phyloP scores from a whole-genome alignment of 2,888 invertebrate genomes.

The Rotaria socialis region DNA sequence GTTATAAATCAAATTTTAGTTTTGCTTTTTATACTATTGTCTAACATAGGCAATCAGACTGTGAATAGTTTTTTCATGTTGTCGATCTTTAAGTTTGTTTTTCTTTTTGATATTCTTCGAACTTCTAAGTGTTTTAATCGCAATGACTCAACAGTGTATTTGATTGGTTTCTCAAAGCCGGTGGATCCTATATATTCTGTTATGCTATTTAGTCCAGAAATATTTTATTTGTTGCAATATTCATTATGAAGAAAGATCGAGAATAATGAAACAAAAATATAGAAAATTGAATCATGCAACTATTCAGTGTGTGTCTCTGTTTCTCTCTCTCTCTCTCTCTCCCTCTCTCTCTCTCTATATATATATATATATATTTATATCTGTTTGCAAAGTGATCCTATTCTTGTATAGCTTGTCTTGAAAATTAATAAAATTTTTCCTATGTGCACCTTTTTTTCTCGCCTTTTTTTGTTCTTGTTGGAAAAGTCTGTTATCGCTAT shows the following conservation, averaged over 20 bases:
- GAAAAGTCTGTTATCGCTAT: not conserved
- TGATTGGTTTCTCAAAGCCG: not conserved
- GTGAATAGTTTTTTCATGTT: not conserved
- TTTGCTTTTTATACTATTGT: not conserved
- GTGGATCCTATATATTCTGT: slow-evolving; percentile 13
- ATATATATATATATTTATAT: too few species aligned
- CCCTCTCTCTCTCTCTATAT: too few species aligned
- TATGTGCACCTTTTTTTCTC: not conserved
- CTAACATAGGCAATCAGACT: not conserved
- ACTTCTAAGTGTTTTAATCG: not conserved
- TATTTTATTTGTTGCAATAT: not conserved
- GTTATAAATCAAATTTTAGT: not conserved
- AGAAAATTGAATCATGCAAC: not conserved
- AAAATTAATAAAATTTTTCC: not conserved
- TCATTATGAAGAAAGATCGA: not conserved
- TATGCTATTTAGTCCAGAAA: not conserved
- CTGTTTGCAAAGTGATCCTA: not conserved
- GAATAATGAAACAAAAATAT: not conserved
- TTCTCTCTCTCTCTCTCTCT: too few species aligned
- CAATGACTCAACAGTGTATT: not conserved
- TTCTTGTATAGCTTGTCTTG: not conserved
- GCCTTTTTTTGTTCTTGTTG: not conserved
- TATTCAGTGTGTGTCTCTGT: not conserved
- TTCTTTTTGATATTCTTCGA: not conserved
- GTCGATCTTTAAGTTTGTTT: not conserved